Evolutionary conservation across 2,113 vertebrate genomes (phyloP).

Genomic region (Haemorhous mexicanus): DNA sequence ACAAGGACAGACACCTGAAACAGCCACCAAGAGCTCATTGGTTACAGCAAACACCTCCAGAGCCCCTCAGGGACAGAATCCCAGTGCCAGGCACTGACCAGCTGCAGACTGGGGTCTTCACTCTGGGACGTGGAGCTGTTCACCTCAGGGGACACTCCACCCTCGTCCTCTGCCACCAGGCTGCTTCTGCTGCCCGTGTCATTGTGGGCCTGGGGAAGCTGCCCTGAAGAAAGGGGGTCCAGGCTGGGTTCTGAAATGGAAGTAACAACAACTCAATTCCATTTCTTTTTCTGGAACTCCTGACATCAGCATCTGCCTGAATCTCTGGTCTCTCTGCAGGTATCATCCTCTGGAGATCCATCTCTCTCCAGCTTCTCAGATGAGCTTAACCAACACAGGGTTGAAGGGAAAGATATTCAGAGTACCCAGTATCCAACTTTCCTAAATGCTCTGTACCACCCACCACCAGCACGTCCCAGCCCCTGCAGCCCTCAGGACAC

Average conservation of each 20-base stretch:
- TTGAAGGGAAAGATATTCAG: not conserved
- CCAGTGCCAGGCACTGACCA: conserved; percentile 70
- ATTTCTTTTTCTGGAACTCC: not conserved
- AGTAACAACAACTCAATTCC: not conserved
- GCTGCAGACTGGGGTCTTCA: conserved; percentile 79
- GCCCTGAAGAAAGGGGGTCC: conserved; percentile 74
- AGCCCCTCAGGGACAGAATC: not conserved
- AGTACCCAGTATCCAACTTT: not conserved
- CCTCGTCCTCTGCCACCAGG: conserved; percentile 74
- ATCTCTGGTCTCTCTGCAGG: not conserved
- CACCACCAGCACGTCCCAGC: not conserved
- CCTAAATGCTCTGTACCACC: not conserved
- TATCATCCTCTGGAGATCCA: not conserved
- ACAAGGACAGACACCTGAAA: conserved; percentile 86
- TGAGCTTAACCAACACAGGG: not conserved
- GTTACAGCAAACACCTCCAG: not conserved
- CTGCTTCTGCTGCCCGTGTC: conserved; percentile 64
- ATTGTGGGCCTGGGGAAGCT: conserved; percentile 45
- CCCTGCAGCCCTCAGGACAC: not conserved
- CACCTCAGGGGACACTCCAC: conserved; percentile 76
- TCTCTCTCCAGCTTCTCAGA: not conserved
- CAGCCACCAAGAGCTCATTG: not conserved
- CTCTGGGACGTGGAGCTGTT: conserved; percentile 87
- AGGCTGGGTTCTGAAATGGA: conserved; percentile 80
- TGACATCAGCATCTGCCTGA: not conserved